These are phyloP conservation scores for Antidorcas marsupialis DNA, from an alignment of 2,113 vertebrate genomes.

Conservation along the genomic window DNA sequence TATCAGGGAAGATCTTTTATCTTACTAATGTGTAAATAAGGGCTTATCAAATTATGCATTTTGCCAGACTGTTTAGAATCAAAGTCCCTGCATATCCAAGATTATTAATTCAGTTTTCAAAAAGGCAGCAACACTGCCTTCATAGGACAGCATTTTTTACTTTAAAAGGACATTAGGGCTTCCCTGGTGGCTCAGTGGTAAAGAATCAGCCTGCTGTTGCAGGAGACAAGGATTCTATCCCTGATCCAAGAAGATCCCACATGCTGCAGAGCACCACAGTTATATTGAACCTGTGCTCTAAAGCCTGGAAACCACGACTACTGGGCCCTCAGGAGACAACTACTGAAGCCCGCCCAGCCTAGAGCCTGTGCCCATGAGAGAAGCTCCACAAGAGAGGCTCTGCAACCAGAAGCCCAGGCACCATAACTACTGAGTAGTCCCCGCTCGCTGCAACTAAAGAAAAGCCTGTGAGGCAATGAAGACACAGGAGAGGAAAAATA, in stretches of 20 bases:
- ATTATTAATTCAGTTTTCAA: background rate
- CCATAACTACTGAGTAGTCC: background rate
- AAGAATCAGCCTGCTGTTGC: background rate
- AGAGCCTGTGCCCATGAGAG: background rate
- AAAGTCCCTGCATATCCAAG: background rate
- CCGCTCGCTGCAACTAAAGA: background rate
- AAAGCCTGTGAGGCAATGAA: background rate
- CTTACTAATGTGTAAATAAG: constrained; percentile 4
- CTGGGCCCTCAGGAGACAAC: background rate
- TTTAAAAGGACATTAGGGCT: background rate
- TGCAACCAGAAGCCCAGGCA: background rate
- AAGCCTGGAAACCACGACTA: background rate
- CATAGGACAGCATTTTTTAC: background rate
- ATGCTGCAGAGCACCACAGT: background rate
- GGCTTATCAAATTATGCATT: background rate
- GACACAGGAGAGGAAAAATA: background rate
- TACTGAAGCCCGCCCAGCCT: background rate
- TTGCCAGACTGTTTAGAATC: background rate
- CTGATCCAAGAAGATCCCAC: background rate
- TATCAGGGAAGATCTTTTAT: background rate
- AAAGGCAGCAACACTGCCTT: background rate
- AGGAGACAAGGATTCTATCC: background rate
- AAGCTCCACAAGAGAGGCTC: background rate
- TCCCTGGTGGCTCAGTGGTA: background rate
- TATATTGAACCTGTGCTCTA: background rate